Conservation (phyloP, 2,797 vertebrate species). For the Balearica regulorum region DNA sequence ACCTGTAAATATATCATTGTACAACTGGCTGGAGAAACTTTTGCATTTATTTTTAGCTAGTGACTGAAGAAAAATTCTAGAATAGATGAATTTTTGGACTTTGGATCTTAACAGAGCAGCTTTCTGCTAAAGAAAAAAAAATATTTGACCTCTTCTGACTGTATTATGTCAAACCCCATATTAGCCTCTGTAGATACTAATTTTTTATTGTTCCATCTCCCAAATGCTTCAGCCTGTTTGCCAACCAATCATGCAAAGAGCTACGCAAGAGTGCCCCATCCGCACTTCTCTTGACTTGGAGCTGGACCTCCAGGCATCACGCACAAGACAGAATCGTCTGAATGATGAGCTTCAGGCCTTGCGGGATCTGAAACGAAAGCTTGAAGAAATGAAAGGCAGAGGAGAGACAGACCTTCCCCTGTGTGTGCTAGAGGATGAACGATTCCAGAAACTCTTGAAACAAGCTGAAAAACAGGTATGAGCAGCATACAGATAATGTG, state of each 20-base stretch:
- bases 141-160: not conserved
- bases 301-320: slow-evolving; percentile 83
- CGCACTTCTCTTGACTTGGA: slow-evolving; percentile 84
- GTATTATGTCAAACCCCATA: not conserved
- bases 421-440: slow-evolving; percentile 77
- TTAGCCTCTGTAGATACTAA: not conserved
- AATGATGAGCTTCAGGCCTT: slow-evolving; percentile 81
- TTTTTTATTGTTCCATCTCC: not conserved
- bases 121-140: not conserved
- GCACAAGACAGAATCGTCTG: slow-evolving; percentile 78
- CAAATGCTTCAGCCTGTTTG: slow-evolving; percentile 65
- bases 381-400: slow-evolving; percentile 77
- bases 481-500: not conserved
- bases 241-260: slow-evolving; percentile 68
- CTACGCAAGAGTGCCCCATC: slow-evolving; percentile 50
- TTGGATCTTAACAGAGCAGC: not conserved
- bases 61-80: not conserved
- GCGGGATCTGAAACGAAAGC: slow-evolving; percentile 72
- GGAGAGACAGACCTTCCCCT: slow-evolving; percentile 75
- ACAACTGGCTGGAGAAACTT: not conserved
- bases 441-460: slow-evolving; percentile 80
- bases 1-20: not conserved
- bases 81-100: not conserved
- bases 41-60: not conserved
- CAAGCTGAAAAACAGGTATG: slow-evolving; percentile 81